phyloP scores from a whole-genome alignment of 1,140 invertebrate genomes.

The Spodoptera litura region DNA sequence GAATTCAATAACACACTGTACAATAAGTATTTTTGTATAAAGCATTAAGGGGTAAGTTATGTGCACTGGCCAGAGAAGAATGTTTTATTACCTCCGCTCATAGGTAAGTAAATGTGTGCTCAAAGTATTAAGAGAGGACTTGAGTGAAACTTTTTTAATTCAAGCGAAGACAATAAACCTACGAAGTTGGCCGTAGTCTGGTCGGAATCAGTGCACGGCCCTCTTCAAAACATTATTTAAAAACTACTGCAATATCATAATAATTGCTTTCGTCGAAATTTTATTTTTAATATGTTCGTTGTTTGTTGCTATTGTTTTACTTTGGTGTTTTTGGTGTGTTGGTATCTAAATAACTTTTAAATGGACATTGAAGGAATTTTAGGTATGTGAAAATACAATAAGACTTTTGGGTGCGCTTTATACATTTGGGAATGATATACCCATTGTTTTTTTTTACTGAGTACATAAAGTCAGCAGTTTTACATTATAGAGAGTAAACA shows the following conservation, averaged over 20 bases:
- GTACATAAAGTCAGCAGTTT: too few species aligned
- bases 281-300: slow-evolving; percentile 1
- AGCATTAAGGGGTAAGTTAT: slow-evolving; percentile 1
- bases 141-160: slow-evolving; percentile 69
- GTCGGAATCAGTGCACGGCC: slow-evolving; percentile 52
- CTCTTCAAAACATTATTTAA: slow-evolving; percentile 51
- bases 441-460: too few species aligned
- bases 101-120: slow-evolving; percentile 50
- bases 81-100: slow-evolving; percentile 37
- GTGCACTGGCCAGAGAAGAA: slow-evolving; percentile 19
- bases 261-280: slow-evolving; percentile 31
- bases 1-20: too few species aligned
- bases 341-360: slow-evolving; percentile 4
- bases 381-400: too few species aligned
- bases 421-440: too few species aligned
- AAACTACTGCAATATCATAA: slow-evolving; percentile 46
- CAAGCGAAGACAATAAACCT: slow-evolving; percentile 68
- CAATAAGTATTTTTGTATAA: slow-evolving; percentile 2
- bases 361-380: neutral
- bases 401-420: too few species aligned
- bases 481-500: too few species aligned
- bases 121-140: slow-evolving; percentile 53
- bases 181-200: slow-evolving; percentile 55
- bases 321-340: neutral
- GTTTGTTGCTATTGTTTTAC: neutral